Base-by-base conservation (phyloP, 2,797 vertebrate genomes). In the Diceros bicornis region DNA sequence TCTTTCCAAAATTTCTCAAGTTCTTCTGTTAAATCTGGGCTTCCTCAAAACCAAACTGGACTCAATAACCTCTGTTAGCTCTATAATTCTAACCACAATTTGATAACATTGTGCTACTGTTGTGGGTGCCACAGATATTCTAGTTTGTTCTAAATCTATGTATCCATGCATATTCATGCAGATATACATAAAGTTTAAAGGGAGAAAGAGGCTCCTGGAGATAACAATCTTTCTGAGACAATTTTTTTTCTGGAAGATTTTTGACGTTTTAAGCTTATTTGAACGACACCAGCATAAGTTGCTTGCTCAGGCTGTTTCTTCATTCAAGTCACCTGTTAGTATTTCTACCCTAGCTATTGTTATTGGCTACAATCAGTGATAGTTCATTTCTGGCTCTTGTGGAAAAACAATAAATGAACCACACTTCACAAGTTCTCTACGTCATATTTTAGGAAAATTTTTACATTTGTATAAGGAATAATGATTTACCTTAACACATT, bases 311-410 rank as follows among this genome's bases (percentile, higher is more conserved):
- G 29, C 7, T 81, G 12, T 91, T 96, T 92, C 69, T 92, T 88
- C 23, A 71, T 57, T 94, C 41, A 94, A 6, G 17, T 64, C 71
- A 83, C 6, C 2, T 66, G 71, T 18, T 29, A 47, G 6, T 34
- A 9, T 84, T 91, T 88, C 17, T 83, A 47, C 0, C 66, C 5
- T 78, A 68, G 44, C 34, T 86, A 8, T 72, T 92, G 75, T 77
- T 78, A 93, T 68, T 97, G 97, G 32, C 77, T 92, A n/a, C 94
- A 86, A 97, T 98, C 91, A 97, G 37, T 79, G 82, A 69, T 34
- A 95, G 96, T 95, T 97, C 93, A 95, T 78, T 87, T 93, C 44
- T 97, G 71, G 89, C 97, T 98, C 41, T 95, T 95, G 69, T 97
- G 94, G 94, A 97, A 98, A 98, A 85, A 89, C 18, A 1, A 2